Base-by-base conservation (phyloP, 2,888 invertebrate genomes). In the Parelbella ahira region DNA sequence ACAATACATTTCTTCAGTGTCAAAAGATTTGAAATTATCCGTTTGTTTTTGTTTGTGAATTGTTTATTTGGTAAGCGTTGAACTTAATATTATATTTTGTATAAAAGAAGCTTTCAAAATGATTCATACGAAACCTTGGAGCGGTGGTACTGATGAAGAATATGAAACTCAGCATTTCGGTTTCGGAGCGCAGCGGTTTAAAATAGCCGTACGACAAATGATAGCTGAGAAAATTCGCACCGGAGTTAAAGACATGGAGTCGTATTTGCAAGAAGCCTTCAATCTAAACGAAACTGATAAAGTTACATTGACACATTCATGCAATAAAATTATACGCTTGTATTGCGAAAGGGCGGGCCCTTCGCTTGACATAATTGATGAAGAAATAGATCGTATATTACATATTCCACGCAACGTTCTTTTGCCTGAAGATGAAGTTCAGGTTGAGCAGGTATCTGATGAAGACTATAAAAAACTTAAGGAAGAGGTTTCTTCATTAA, bases 111-210 rank as follows among this genome's bases (percentile, higher is more conserved):
- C n/a, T n/a, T n/a, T n/a, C 10, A 37, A 8, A 7, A 86, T 84
- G 84, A 79, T 80, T 20, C 71, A 71, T 59, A 68, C 65, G 4
- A 53, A 63, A 32, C 60, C 64, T 3, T 87, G 86, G 86, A 58
- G 49, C 11, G 87, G 87, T 27, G 87, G 86, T 5, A 70, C 69
- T 7, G 72, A 81, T 1, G 87, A 88, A 64, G 88, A 88, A 65
- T 87, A 87, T 49, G 82, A 86, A 56, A 86, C 86, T 0, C 86
- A 88, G 51, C 80, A 78, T 50, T 88, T 86, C 37, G 84, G 87
- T 32, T 88, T 88, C 49, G 88, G 88, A 9, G 60, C 81, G 2
- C 86, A 86, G 56, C 67, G 80, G 5, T 57, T 88, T 0, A 79
- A 84, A 75, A 80, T 84, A 29, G 69, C 88, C 1, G 64, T 87